Base-by-base conservation (phyloP, 2,797 vertebrate species). In the Prunella strophiata region DNA sequence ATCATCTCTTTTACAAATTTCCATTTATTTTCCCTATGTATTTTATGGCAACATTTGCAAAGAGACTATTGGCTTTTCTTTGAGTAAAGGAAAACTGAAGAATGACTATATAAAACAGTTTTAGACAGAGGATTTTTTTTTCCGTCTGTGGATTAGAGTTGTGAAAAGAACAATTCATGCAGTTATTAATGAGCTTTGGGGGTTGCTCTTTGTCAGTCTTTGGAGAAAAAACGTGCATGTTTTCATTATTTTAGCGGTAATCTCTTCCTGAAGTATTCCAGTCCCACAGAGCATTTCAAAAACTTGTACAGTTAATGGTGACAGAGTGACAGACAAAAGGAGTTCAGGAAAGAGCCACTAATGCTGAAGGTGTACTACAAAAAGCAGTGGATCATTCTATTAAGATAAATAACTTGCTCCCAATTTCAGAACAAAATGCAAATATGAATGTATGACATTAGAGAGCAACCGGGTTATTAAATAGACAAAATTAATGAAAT, bases 201-300 rank as follows among this genome's bases (percentile, higher is more conserved):
- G 51, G 45, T 92, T 91, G 30, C 62, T 89, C 83, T 58, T 68
- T 77, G 32, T 26, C 67, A 91, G 62, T 34, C 51, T 88, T 68
- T 85, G 23, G 34, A 66, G 58, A n/a, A 51, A 47, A 63, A 80
- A 76, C 3, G 9, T 23, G 25, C 32, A 51, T 29, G 13, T 80
- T 95, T 81, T 80, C 77, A 93, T 92, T 91, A 94, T 91, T 91
- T 95, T 88, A 88, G 66, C 21, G 59, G 77, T 91, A 93, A 95
- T 91, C 48, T 68, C 66, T 93, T 92, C 36, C 51, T 83, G 59
- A 54, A 83, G n/a, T 77, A 55, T 34, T 91, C 54, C 51, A 70
- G 59, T 90, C 45, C 34, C 30, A 42, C 20, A 54, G 45, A 78
- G 51, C 52, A 78, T 77, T 92, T 92, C 10, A 82, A 85, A 93